Conservation (phyloP, 2,113 vertebrate genomes). For the Strix uralensis region DNA sequence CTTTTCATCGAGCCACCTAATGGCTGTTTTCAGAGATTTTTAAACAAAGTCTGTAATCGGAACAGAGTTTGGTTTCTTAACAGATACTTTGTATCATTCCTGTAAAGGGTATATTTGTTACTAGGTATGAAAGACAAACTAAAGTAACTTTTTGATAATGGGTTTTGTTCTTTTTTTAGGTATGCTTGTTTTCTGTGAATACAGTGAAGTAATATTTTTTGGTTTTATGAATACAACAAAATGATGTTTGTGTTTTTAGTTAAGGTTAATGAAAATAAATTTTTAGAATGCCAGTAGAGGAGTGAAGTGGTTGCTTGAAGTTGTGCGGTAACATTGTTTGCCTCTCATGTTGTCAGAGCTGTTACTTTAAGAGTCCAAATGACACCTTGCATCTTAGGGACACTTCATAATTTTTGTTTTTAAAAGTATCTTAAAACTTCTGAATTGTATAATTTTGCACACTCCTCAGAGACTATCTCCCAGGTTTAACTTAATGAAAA, state of each 20-base stretch:
- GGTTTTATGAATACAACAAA: background rate
- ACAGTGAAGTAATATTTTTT: background rate
- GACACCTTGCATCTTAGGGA: background rate
- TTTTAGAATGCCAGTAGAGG: background rate
- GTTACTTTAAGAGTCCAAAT: background rate
- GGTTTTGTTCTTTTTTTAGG: background rate
- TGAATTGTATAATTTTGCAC: background rate
- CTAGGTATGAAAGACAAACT: background rate
- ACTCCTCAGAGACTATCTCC: background rate
- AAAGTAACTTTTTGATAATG: background rate
- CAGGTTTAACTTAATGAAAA: background rate
- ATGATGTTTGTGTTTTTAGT: background rate
- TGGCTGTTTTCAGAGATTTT: background rate
- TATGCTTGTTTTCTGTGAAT: background rate
- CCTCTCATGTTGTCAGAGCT: background rate
- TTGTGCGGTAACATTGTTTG: background rate
- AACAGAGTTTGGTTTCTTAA: background rate
- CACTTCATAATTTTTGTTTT: background rate
- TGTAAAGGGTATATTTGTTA: background rate
- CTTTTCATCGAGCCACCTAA: background rate
- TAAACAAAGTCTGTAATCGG: background rate
- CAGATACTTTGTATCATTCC: background rate
- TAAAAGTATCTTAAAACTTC: background rate
- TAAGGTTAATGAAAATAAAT: background rate
- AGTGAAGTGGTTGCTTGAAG: background rate